A percentile compares a stretch with the other conserved stretches of the same genome.
These are phyloP conservation scores for Ostrea edulis DNA, from an alignment of 1,140 invertebrate species.

Conservation along the genomic window DNA sequence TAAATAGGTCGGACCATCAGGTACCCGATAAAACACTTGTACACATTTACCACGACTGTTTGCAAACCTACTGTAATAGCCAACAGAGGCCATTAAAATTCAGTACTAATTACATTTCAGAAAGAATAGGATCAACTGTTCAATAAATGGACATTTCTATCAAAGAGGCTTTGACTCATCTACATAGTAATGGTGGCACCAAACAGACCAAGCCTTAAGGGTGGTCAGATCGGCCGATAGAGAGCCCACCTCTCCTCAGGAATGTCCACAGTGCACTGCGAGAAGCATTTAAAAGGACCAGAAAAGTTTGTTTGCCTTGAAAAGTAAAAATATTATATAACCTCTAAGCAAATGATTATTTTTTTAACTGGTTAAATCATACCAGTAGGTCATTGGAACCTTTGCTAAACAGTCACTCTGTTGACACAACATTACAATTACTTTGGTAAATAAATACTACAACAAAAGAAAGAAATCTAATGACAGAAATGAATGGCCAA, in stretches of 20 bases:
- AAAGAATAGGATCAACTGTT: slow-evolving; percentile 33
- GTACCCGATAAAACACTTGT: slow-evolving; percentile 32
- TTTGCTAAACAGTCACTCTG: not conserved
- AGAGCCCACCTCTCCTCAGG: not conserved
- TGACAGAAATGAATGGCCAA: not conserved
- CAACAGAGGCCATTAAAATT: not conserved
- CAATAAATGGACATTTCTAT: slow-evolving; percentile 28
- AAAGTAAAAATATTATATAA: slow-evolving; percentile 37
- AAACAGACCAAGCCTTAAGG: not conserved
- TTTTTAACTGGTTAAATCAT: slow-evolving; percentile 11
- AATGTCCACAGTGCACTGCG: slow-evolving; percentile 3
- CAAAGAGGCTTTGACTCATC: slow-evolving; percentile 32
- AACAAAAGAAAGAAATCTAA: not conserved
- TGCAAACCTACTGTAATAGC: not conserved
- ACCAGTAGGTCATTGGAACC: slow-evolving; percentile 15
- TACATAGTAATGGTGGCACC: slow-evolving; percentile 3
- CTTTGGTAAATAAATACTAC: not conserved
- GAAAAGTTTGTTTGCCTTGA: slow-evolving; percentile 12
- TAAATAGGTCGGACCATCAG: not conserved
- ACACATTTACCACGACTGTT: not conserved
- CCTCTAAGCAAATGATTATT: not conserved
- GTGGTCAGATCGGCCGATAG: slow-evolving; percentile 25
- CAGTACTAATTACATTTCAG: slow-evolving; percentile 21
- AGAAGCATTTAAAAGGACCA: slow-evolving; percentile 10
- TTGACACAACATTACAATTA: slow-evolving; percentile 19